Base-by-base conservation (phyloP, 2,888 invertebrate species). In the Crioceris asparagi region DNA sequence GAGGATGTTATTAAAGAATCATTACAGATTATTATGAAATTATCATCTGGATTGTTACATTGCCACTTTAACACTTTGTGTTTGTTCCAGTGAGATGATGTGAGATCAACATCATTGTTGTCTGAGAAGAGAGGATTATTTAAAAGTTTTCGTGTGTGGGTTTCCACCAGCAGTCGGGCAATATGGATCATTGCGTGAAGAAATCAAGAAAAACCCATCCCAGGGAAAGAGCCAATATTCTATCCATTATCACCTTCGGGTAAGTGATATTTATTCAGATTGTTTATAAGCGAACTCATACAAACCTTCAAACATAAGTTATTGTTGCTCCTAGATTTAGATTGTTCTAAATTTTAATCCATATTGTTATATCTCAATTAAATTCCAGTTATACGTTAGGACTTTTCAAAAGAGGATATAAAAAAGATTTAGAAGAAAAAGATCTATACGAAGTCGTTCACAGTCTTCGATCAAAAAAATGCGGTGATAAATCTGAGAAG, bases 381-480 rank as follows among this genome's bases (percentile, higher is more conserved):
- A n/a, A 25, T 51, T 62, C 39, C 59, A 81, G 80, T 57, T 82
- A 79, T 75, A 70, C 78, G 2, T 59, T 76, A 38, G 72, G 74
- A 44, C 71, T 74, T 5, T 79, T 81, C 51, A 73, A 71, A 59
- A 67, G 74, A 38, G 81, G 80, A 5, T 72, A 71, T 46, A 71
- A 64, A 36, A 66, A 73, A 11, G 77, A 79, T 47, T 68, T 82
- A 19, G 72, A 72, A 49, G 69, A 72, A 21, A 62, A 68, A 26
- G 76, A 77, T 51, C 55, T 77, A 16, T 75, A 71, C 48, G 64
- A 68, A 47, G 67, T 71, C 29, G 59, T 71, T n/a, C 59, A 64
- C 29, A 61, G 64, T 17, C 69, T 44, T 16, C 38, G 37, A 35
- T 50, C 51, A 8, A 44, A 50, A 27, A 23, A 36, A 23, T 38